A percentile compares a stretch with the other conserved stretches of the same genome.
Evolutionary conservation across 2,797 vertebrate genomes (phyloP).

Genomic region (Eutrigla gurnardus): DNA sequence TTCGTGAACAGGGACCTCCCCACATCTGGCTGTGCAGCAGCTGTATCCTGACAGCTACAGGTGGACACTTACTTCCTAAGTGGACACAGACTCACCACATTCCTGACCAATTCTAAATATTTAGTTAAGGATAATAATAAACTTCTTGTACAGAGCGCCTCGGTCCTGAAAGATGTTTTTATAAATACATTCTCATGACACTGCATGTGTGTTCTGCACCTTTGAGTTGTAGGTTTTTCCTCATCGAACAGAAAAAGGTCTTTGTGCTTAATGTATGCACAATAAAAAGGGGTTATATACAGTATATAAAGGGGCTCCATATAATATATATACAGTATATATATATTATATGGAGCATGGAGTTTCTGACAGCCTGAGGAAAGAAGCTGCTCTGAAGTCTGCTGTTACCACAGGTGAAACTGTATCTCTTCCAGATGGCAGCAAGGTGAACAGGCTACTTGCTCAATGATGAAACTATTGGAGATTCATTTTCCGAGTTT

Average conservation of each 20-base stretch:
- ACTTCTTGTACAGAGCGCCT: not conserved
- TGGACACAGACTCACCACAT: not conserved
- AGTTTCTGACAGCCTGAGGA: too few relatives aligned
- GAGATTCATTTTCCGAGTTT: not conserved
- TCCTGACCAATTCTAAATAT: not conserved
- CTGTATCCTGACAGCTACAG: not conserved
- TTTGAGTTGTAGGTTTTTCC: not conserved
- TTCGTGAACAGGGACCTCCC: not conserved
- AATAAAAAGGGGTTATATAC: too few relatives aligned
- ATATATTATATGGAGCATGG: too few relatives aligned
- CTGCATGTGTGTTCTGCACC: conserved; percentile 47
- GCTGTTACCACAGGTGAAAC: too few relatives aligned
- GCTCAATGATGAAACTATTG: too few relatives aligned
- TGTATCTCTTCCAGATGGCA: too few relatives aligned
- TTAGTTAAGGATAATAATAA: not conserved
- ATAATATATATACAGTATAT: too few relatives aligned
- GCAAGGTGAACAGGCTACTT: too few relatives aligned
- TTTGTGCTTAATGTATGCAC: too few relatives aligned
- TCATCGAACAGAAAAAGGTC: too few relatives aligned
- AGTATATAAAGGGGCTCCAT: too few relatives aligned
- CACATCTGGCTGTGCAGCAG: not conserved
- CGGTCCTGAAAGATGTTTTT: not conserved
- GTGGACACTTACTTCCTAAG: not conserved
- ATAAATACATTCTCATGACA: conserved; percentile 15
- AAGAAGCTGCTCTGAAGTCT: too few relatives aligned